Evolutionary conservation across 2,797 vertebrate genomes (phyloP).

Genomic region (Falco concolor): DNA sequence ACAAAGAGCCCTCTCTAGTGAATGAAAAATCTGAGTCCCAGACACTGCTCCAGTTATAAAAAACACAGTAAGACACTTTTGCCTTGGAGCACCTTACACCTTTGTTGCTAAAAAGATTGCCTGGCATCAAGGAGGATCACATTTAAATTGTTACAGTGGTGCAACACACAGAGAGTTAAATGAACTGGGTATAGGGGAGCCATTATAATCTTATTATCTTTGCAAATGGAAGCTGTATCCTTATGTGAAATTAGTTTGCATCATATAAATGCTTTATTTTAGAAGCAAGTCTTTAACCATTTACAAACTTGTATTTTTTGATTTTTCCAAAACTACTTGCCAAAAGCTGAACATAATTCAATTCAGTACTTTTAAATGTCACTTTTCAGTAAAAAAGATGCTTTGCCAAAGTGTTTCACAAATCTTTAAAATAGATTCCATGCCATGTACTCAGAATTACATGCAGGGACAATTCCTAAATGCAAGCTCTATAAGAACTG

Average conservation of each 20-base stretch:
- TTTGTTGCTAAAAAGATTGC: neutral
- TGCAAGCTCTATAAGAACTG: neutral
- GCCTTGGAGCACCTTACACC: neutral
- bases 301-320: neutral
- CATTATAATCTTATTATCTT: neutral
- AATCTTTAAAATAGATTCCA: constrained; percentile 8
- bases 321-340: neutral
- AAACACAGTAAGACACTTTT: neutral
- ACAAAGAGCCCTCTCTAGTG: neutral
- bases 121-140: neutral
- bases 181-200: neutral
- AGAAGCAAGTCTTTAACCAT: neutral
- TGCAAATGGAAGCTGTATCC: neutral
- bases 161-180: neutral
- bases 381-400: neutral
- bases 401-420: neutral
- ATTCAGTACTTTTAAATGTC: neutral
- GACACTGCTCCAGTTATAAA: neutral
- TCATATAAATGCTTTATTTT: neutral
- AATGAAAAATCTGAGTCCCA: neutral
- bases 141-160: neutral
- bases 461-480: neutral
- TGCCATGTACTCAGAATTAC: neutral
- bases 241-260: neutral
- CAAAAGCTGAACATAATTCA: neutral